A percentile compares a stretch with the other conserved stretches of the same genome.
phyloP scores from a whole-genome alignment of 2,797 vertebrate genomes.

The Ceryle rudis region DNA sequence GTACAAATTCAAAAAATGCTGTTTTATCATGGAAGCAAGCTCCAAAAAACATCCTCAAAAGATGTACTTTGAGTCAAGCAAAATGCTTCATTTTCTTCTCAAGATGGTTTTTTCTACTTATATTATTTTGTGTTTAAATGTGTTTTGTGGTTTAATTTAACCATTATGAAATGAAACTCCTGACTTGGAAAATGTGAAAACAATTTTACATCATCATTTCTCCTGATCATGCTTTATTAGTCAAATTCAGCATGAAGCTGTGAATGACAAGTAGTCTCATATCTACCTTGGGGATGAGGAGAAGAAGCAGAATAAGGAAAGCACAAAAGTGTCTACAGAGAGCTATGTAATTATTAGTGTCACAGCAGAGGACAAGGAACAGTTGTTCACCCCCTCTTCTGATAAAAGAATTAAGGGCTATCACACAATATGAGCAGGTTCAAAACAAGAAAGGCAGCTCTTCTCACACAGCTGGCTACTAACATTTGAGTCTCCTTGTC shows the following conservation, averaged over 20 bases:
- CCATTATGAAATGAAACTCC: neutral
- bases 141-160: neutral
- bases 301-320: neutral
- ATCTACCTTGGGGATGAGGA: neutral
- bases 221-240: slow-evolving; percentile 25
- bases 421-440: neutral
- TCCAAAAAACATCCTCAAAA: neutral
- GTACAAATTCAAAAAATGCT: neutral
- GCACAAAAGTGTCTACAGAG: neutral
- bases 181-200: slow-evolving; percentile 29
- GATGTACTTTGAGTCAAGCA: neutral
- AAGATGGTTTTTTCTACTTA: neutral
- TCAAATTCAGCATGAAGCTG: neutral
- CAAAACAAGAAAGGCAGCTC: neutral
- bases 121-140: neutral
- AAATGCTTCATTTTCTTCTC: neutral
- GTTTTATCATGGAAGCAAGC: neutral
- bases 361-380: neutral
- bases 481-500: neutral
- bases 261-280: slow-evolving; percentile 25
- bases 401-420: neutral
- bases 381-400: neutral
- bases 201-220: neutral
- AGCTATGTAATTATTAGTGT: neutral
- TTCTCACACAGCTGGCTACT: neutral